These are phyloP conservation scores for Chesias legatella DNA, from an alignment of 2,888 invertebrate species.

Conservation along the genomic window DNA sequence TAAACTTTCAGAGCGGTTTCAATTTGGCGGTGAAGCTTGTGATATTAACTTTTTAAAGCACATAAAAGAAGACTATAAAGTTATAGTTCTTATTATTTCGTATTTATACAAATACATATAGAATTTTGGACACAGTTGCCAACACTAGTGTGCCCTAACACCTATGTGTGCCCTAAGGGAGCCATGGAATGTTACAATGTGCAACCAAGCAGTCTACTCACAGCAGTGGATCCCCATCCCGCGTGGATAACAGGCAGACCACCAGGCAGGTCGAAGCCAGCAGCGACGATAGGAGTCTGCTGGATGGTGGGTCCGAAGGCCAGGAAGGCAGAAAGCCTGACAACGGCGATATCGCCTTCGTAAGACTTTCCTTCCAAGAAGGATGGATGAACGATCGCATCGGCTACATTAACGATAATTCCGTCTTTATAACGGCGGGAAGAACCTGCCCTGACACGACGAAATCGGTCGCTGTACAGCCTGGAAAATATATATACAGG, in stretches of 20 bases:
- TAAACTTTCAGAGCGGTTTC: too few relatives aligned
- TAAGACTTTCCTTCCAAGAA: neutral
- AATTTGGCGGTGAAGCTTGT: too few relatives aligned
- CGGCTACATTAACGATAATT: neutral
- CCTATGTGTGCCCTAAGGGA: too few relatives aligned
- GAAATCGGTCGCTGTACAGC: neutral
- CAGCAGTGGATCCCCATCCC: conserved; percentile 50
- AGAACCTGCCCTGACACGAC: conserved; percentile 17
- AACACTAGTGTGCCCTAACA: too few relatives aligned
- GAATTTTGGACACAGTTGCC: too few relatives aligned
- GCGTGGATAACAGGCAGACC: conserved; percentile 39
- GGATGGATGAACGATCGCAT: conserved; percentile 6
- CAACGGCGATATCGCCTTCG: conserved; percentile 11
- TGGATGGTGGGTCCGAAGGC: conserved; percentile 33
- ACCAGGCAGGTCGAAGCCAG: conserved; percentile 29
- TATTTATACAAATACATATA: too few relatives aligned
- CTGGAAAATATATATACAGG: neutral
- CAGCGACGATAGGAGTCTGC: conserved; percentile 31
- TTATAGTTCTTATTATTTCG: too few relatives aligned
- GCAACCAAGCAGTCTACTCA: conserved; percentile 31
- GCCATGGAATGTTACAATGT: too few relatives aligned
- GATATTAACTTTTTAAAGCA: too few relatives aligned
- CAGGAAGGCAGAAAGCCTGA: conserved; percentile 16
- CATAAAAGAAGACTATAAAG: too few relatives aligned
- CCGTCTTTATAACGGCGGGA: conserved; percentile 2